phyloP scores from a whole-genome alignment of 2,888 invertebrate species.

The Tiliacea aurago region DNA sequence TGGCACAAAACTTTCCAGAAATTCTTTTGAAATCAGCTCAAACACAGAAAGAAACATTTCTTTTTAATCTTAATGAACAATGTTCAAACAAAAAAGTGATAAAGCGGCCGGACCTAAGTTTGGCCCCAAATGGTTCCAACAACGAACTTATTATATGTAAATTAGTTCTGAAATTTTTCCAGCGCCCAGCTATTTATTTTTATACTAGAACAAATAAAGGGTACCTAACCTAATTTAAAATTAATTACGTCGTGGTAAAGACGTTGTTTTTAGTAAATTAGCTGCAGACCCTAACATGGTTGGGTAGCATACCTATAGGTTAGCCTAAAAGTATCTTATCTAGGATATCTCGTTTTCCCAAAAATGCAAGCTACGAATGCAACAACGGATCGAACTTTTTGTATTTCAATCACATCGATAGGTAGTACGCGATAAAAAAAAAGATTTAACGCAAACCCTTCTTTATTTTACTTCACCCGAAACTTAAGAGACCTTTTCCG shows the following conservation, averaged over 20 bases:
- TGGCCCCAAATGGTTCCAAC: constrained; percentile 56
- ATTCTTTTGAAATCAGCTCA: constrained; percentile 26
- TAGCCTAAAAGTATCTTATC: not conserved
- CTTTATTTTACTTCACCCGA: constrained; percentile 43
- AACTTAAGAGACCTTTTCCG: constrained; percentile 46
- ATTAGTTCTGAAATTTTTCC: constrained; percentile 68
- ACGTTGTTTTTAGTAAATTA: not conserved
- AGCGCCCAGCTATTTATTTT: not conserved
- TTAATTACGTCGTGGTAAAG: not conserved
- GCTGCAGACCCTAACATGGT: not conserved
- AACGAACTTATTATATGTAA: constrained; percentile 70
- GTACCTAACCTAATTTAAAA: constrained; percentile 3
- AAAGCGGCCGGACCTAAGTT: constrained; percentile 65
- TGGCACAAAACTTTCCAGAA: constrained; percentile 11
- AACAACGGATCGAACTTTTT: constrained; percentile 6
- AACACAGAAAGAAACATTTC: constrained; percentile 54
- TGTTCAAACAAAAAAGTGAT: constrained; percentile 64
- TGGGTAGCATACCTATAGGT: not conserved
- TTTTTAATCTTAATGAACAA: constrained; percentile 52
- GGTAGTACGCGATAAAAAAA: constrained; percentile 42
- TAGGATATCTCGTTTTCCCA: not conserved
- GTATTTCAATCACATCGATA: constrained; percentile 44
- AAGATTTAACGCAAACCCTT: constrained; percentile 22
- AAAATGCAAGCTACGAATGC: not conserved
- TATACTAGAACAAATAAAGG: not conserved